These are phyloP conservation scores for Ommatoiulus sabulosus DNA, from an alignment of 2,888 invertebrate species.

Conservation along the genomic window DNA sequence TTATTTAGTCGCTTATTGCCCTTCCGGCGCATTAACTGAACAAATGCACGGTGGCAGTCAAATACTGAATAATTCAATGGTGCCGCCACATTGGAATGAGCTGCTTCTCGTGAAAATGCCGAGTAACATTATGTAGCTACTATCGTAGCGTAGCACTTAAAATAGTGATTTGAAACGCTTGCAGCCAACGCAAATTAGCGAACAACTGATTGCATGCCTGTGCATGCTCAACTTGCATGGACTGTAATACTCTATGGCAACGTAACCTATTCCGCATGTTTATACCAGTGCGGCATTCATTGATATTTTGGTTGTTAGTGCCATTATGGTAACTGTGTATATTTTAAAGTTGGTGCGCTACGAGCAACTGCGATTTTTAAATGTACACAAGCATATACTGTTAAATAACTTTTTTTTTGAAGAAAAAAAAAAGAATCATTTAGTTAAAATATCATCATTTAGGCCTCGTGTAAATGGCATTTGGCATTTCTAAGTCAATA, in stretches of 20 bases:
- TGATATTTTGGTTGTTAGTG: too few relatives aligned
- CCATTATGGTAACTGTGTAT: too few relatives aligned
- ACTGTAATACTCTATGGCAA: too few relatives aligned
- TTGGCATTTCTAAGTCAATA: not conserved
- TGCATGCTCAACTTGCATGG: not conserved
- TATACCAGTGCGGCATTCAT: too few relatives aligned
- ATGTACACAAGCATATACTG: too few relatives aligned
- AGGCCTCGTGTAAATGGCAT: not conserved
- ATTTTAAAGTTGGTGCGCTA: too few relatives aligned
- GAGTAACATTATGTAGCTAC: slow-evolving; percentile 33
- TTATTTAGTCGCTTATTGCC: not conserved
- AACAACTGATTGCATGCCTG: not conserved
- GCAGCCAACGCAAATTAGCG: not conserved
- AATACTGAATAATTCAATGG: not conserved
- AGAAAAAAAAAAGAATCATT: too few relatives aligned
- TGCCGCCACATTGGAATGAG: not conserved
- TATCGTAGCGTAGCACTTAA: slow-evolving; percentile 23
- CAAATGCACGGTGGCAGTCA: not conserved
- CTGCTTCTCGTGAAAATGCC: slow-evolving; percentile 17
- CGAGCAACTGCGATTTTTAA: too few relatives aligned
- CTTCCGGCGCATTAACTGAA: not conserved
- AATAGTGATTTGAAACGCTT: not conserved
- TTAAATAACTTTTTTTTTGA: too few relatives aligned
- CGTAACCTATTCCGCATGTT: too few relatives aligned
- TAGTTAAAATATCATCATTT: too few relatives aligned